These are phyloP conservation scores for Tiliacea citrago DNA, from an alignment of 2,888 invertebrate genomes.

Conservation along the genomic window DNA sequence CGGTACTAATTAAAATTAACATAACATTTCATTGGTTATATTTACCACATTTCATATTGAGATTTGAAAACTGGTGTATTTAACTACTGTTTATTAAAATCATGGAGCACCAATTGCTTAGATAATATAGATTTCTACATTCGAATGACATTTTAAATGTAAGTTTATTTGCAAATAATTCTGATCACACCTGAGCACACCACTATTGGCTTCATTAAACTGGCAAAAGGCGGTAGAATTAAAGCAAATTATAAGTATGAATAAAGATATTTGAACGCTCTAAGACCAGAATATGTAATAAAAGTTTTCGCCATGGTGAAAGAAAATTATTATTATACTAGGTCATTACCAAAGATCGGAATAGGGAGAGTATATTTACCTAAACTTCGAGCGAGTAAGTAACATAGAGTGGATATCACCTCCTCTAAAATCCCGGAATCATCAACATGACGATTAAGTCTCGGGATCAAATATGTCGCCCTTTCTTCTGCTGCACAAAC, in stretches of 20 bases:
- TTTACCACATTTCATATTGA: slow-evolving; percentile 27
- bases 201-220: neutral
- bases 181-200: no score
- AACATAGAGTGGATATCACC: no score
- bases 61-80: neutral
- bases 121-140: neutral
- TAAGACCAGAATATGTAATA: neutral
- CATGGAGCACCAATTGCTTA: slow-evolving; percentile 9
- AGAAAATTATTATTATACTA: neutral
- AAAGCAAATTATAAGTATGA: neutral
- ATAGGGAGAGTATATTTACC: no score
- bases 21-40: slow-evolving; percentile 8
- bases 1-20: neutral
- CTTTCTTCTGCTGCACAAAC: no score
- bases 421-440: no score
- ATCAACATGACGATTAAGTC: no score
- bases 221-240: neutral
- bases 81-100: neutral
- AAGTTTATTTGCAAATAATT: no score
- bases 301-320: neutral
- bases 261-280: neutral
- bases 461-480: no score
- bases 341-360: no score
- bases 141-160: no score
- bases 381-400: no score